Evolutionary conservation across 2,888 invertebrate genomes (phyloP).

Genomic region (Biston stratarius): DNA sequence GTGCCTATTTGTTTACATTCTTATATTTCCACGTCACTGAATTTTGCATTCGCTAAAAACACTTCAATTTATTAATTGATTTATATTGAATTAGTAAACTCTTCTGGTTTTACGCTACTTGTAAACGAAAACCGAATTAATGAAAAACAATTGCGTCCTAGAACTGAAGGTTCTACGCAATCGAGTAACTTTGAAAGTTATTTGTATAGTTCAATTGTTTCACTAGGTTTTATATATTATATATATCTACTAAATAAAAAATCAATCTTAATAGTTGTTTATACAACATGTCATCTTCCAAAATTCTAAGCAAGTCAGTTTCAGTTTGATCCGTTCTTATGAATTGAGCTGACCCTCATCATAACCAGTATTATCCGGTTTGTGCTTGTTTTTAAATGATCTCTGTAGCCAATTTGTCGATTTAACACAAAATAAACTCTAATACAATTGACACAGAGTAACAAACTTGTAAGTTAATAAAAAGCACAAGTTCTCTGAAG

Average conservation of each 20-base stretch:
- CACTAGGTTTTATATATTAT: neutral
- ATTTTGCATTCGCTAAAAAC: constrained; percentile 1
- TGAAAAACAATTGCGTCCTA: constrained; percentile 26
- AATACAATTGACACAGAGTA: constrained; percentile 4
- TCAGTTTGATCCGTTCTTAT: constrained; percentile 11
- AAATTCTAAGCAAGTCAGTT: constrained; percentile 7
- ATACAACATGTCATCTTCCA: too few species aligned
- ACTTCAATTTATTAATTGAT: neutral
- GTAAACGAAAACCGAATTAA: constrained; percentile 6
- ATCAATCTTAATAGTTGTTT: neutral
- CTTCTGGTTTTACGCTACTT: neutral
- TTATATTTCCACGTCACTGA: constrained; percentile 10
- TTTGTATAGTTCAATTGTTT: constrained; percentile 7
- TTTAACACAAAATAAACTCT: constrained; percentile 19
- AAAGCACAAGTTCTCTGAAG: constrained; percentile 23
- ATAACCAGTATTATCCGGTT: constrained; percentile 23
- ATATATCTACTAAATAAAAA: neutral
- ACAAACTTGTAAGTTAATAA: constrained; percentile 6
- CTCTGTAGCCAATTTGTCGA: neutral
- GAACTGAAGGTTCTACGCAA: constrained; percentile 26
- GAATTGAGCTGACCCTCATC: constrained; percentile 10
- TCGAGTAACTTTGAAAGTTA: constrained; percentile 28
- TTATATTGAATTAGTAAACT: neutral
- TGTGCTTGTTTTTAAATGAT: constrained; percentile 8
- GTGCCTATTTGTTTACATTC: constrained; percentile 14